Evolutionary conservation across 1,140 invertebrate species (phyloP), one percentile per base, ranked within the genome.

Genomic region (Magallana angulata): DNA sequence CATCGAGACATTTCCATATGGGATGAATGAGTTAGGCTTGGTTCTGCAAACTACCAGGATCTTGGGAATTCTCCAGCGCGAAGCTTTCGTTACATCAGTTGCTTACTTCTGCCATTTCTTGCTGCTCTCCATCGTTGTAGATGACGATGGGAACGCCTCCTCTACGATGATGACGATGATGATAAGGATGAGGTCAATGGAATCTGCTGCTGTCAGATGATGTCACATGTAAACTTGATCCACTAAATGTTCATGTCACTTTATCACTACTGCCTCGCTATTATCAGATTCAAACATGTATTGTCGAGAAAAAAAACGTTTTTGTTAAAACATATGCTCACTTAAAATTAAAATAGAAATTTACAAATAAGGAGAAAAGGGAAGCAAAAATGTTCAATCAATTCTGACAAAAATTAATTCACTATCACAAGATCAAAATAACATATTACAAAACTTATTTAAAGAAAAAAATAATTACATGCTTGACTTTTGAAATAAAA

Each of bases 31-130:
- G 16, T 16, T 84, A 56, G 58, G 18, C 30, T 68, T 62, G 59
- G 58, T 85, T 62, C 30, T 89, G 83, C 84, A 85, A 82, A 87
- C 88, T 87, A 83, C 71, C 59, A 58, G 59, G 80, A 76, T 87
- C 60, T 56, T 87, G 81, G 81, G 64, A 87, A 87, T 64, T 85
- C 84, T 83, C 64, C 48, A 71, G 56, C 48, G 64, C 57, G 82
- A 56, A 82, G 76, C 80, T 36, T 16, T 48, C 57, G 57, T 57
- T 82, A 84, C 71, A 62, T 81, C 57, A 84, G 58, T 68, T 81
- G 59, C 60, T 88, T 48, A 71, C 83, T 57, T 64, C 62, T 56
- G 57, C 60, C 18, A 84, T 85, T 81, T 57, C 57, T 36, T 14
- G 64, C 76, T 82, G 57, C 57, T 36, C 36, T 87, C 71, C 71